Evolutionary conservation across 2,888 invertebrate genomes (phyloP), one percentile per base, ranked within the genome.

Genomic region (Oscheius sp.): DNA sequence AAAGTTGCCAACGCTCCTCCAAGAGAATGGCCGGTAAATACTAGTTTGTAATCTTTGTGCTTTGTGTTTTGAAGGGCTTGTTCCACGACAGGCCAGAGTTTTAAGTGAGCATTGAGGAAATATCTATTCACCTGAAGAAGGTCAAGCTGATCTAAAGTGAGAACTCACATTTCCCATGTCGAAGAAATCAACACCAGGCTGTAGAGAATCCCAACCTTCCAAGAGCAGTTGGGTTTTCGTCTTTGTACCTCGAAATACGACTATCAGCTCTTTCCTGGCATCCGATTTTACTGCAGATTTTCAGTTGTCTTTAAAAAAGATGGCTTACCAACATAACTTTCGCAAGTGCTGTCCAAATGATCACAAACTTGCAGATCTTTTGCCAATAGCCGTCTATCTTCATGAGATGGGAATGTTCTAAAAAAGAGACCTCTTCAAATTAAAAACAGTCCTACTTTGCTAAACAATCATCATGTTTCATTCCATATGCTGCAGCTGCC

Each of bases 1-100:
- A 87, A 70, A 1, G 87, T 76, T 1, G 87, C 87, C 2, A 87
- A 64, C 7, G 87, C 86, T 1, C 86, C 87, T 13, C 87, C 87
- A 12, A 87, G 79, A 1, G 85, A 86, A 64, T 87, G 87, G 0
- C 87, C 87, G 43, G 86, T 86, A 75, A 86, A 86, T 1, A 83
- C 83, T 27, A 85, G 75, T 9, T 72, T 55, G 73, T 80, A 85
- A 69, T 82, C 76, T 81, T 84, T 66, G 58, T 81, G 82, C 29
- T 75, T 55, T 1, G 77, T 78, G 72, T 85, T 77, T 2, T 73
- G 73, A 1, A 87, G 72, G 9, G 82, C 70, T 29, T 76, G 71
- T 53, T 82, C 79, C 49, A 86, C 80, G 29, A 76, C 77, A 1
- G 81, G 77, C 87, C 87, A 87, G 5, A 87, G 59, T 21, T 78